phyloP scores from a whole-genome alignment of 1,140 invertebrate genomes.

The Gryon sp. region DNA sequence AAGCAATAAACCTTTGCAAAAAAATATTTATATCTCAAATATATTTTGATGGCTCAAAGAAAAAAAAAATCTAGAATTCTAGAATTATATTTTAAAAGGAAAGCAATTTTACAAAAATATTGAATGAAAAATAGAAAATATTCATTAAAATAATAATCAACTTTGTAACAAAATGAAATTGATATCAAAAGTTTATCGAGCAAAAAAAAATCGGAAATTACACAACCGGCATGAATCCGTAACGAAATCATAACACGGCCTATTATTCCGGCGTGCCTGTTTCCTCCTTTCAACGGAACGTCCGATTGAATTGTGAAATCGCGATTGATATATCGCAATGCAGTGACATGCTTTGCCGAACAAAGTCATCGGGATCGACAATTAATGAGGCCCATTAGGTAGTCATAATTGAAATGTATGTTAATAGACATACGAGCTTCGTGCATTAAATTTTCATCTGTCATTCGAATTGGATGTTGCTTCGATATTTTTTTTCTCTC shows the following conservation, averaged over 20 bases:
- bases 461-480: too few relatives aligned
- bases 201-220: constrained; percentile 25
- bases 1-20: too few relatives aligned
- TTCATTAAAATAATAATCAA: too few relatives aligned
- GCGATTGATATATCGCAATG: constrained; percentile 9
- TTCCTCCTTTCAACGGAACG: constrained; percentile 34
- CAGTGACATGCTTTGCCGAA: not conserved
- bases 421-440: constrained; percentile 5
- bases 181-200: constrained; percentile 12
- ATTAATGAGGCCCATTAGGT: not conserved
- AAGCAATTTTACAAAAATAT: too few relatives aligned
- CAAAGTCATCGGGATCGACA: not conserved
- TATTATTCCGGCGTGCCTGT: constrained; percentile 6
- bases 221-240: constrained; percentile 11
- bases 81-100: too few relatives aligned
- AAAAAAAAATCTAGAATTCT: too few relatives aligned
- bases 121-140: too few relatives aligned
- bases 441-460: constrained; percentile 7
- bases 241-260: constrained; percentile 31
- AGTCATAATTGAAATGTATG: constrained; percentile 7
- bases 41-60: too few relatives aligned
- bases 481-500: too few relatives aligned
- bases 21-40: too few relatives aligned
- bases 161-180: too few relatives aligned
- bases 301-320: constrained; percentile 6